Evolutionary conservation across 2,888 invertebrate species (phyloP).

Genomic region (Sialis fuliginosa): DNA sequence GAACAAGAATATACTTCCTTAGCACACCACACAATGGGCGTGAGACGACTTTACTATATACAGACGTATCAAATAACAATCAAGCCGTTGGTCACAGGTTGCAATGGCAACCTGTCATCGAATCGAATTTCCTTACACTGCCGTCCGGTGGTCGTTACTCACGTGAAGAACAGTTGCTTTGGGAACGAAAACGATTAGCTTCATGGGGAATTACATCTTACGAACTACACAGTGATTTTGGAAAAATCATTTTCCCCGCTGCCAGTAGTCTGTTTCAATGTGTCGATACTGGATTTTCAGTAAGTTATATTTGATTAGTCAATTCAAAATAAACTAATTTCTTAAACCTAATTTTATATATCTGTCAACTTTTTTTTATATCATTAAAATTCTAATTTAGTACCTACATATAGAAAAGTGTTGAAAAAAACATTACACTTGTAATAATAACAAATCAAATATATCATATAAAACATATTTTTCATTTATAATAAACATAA

Average conservation of each 20-base stretch:
- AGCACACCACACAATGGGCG: conserved; percentile 75
- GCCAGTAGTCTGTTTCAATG: conserved; percentile 79
- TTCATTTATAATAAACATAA: no score
- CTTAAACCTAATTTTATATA: no score
- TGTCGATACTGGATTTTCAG: conserved; percentile 51
- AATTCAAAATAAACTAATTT: not conserved
- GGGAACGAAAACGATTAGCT: conserved; percentile 81
- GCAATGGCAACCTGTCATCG: conserved; percentile 68
- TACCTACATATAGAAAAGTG: no score
- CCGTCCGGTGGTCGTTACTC: conserved; percentile 43
- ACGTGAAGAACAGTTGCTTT: conserved; percentile 75
- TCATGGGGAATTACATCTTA: conserved; percentile 91
- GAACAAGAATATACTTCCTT: conserved; percentile 76
- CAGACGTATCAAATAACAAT: conserved; percentile 55
- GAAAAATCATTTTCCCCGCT: conserved; percentile 81
- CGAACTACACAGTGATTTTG: conserved; percentile 64
- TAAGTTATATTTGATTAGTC: conserved; percentile 20
- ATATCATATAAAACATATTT: no score
- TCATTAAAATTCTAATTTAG: no score
- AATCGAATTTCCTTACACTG: conserved; percentile 51
- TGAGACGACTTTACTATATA: conserved; percentile 76
- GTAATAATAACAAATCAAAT: no score
- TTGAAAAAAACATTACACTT: no score
- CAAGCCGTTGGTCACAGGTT: conserved; percentile 36
- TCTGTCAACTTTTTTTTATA: no score